Evolutionary conservation across 2,797 vertebrate genomes (phyloP).

Genomic region (Rhinophrynus dorsalis): DNA sequence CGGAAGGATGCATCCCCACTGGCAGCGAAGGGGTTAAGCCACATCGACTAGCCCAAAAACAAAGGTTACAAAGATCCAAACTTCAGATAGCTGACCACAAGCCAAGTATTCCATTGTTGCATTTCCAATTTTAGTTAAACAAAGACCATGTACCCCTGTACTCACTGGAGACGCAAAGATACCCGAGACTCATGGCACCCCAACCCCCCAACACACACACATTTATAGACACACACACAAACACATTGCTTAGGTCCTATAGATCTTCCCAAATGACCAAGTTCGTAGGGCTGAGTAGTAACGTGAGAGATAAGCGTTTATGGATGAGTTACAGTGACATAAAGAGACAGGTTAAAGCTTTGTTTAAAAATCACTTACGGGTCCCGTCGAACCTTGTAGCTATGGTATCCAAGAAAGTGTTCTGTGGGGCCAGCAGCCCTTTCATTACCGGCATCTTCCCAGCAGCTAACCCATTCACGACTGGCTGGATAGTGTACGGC

Average conservation of each 20-base stretch:
- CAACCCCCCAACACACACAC: too few relatives aligned
- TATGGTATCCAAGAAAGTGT: slow-evolving; percentile 47
- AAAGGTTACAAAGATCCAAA: not conserved
- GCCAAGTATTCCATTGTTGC: not conserved
- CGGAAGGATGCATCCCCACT: too few relatives aligned
- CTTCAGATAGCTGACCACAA: not conserved
- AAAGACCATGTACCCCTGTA: not conserved
- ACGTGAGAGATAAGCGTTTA: too few relatives aligned
- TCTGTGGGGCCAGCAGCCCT: slow-evolving; percentile 44
- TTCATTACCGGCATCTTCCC: slow-evolving; percentile 47
- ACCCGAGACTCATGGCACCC: not conserved
- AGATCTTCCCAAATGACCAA: too few relatives aligned
- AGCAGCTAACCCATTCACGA: slow-evolving; percentile 42
- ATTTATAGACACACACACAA: not conserved
- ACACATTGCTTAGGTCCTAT: too few relatives aligned
- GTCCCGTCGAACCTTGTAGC: slow-evolving; percentile 47
- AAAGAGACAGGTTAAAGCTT: too few relatives aligned
- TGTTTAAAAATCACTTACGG: slow-evolving; percentile 45
- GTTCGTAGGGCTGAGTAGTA: too few relatives aligned
- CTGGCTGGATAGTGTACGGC: not conserved
- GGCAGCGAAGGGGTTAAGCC: too few relatives aligned
- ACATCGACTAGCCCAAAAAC: too few relatives aligned
- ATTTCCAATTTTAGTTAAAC: not conserved
- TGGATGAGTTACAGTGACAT: too few relatives aligned
- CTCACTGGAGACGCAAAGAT: not conserved